phyloP scores from a whole-genome alignment of 2,797 vertebrate genomes.

The Limnodromus scolopaceus region DNA sequence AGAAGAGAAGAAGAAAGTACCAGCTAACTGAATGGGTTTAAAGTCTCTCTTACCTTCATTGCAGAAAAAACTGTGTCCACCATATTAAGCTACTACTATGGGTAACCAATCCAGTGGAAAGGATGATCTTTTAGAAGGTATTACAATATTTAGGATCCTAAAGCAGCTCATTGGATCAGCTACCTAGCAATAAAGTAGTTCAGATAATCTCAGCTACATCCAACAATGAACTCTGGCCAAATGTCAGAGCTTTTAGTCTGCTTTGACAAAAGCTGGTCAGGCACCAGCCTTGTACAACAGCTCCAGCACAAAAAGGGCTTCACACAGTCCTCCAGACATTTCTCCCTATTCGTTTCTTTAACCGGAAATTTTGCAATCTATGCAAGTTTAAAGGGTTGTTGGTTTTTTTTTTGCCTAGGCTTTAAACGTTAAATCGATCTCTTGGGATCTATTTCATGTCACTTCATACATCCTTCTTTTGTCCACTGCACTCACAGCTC shows the following conservation, averaged over 20 bases:
- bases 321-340: neutral
- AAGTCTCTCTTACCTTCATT: neutral
- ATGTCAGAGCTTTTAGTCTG: slow-evolving; percentile 6
- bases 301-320: neutral
- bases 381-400: neutral
- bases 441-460: neutral
- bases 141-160: slow-evolving; percentile 16
- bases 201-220: slow-evolving; percentile 31
- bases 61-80: neutral
- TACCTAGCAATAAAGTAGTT: slow-evolving; percentile 14
- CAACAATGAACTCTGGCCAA: slow-evolving; percentile 16
- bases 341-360: neutral
- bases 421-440: neutral
- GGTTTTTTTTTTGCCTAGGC: neutral
- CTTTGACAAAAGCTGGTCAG: neutral
- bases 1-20: neutral
- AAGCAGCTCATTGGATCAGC: slow-evolving; percentile 51
- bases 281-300: neutral
- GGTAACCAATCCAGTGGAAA: neutral
- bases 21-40: neutral
- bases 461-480: neutral
- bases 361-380: neutral
- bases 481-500: neutral
- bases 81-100: neutral
- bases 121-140: neutral